Evolutionary conservation across 2,113 vertebrate species (phyloP).

Genomic region (Epinephelus lanceolatus): DNA sequence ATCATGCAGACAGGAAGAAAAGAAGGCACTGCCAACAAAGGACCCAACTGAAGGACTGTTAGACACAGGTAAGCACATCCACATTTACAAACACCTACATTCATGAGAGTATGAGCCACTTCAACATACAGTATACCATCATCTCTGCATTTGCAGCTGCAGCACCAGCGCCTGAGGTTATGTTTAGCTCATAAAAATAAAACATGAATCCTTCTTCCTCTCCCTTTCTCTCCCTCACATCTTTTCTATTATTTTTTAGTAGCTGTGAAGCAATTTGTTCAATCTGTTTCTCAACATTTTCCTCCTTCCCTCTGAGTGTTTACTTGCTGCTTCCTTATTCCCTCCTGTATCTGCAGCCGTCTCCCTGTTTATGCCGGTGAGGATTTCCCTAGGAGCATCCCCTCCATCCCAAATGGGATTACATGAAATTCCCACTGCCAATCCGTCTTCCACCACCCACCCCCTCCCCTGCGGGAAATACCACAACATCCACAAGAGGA

Average conservation of each 20-base stretch:
- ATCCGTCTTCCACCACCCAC: slow-evolving; percentile 26
- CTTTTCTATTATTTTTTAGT: slow-evolving; percentile 1
- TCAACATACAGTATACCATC: neutral
- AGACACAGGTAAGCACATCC: slow-evolving; percentile 1
- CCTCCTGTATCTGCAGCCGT: slow-evolving; percentile 20
- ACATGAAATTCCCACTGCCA: slow-evolving; percentile 72
- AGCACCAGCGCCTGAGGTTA: slow-evolving; percentile 15
- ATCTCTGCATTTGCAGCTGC: neutral
- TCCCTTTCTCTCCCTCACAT: neutral
- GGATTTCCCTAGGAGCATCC: slow-evolving; percentile 61
- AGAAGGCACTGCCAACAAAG: slow-evolving; percentile 19
- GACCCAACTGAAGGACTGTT: neutral
- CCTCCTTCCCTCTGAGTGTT: slow-evolving; percentile 12
- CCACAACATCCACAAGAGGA: slow-evolving; percentile 33
- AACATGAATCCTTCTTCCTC: neutral
- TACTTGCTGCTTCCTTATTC: slow-evolving; percentile 33
- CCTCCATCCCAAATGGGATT: slow-evolving; percentile 73
- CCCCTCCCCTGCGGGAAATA: slow-evolving; percentile 31
- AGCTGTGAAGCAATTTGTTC: neutral
- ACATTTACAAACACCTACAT: slow-evolving; percentile 11
- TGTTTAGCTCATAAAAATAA: slow-evolving; percentile 30
- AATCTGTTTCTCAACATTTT: slow-evolving; percentile 18
- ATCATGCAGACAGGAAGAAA: slow-evolving; percentile 22
- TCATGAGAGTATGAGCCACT: neutral
- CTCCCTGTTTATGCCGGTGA: slow-evolving; percentile 45